Percentiles rank a stretch among this genome's conserved stretches.
Conservation (phyloP, 2,888 invertebrate species). For the Meteorus colon region DNA sequence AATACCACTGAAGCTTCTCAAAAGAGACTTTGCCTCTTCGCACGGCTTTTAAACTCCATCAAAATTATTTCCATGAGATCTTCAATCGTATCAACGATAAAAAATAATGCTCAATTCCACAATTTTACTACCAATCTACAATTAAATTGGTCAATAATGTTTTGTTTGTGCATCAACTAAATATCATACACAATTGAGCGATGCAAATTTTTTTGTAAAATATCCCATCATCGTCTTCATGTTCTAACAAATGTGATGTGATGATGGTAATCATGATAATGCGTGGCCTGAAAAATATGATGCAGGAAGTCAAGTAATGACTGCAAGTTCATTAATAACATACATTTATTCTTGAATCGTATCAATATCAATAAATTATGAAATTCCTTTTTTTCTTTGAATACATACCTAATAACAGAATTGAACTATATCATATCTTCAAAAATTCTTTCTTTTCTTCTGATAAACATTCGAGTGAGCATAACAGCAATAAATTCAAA, state of each 20-base stretch:
- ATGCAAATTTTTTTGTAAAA: constrained; percentile 46
- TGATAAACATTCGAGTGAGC: not conserved
- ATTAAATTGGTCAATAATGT: not conserved
- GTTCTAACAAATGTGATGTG: not conserved
- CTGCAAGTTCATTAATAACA: not conserved
- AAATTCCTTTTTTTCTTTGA: not conserved
- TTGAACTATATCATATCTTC: not conserved
- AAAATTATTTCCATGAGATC: constrained; percentile 60
- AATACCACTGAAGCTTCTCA: constrained; percentile 69
- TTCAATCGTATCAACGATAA: not conserved
- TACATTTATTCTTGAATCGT: not conserved
- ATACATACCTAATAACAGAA: not conserved
- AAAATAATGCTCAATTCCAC: not conserved
- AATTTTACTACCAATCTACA: constrained; percentile 18
- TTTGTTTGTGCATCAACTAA: constrained; percentile 65
- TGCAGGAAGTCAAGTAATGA: not conserved
- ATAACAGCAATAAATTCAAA: not conserved
- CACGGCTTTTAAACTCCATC: constrained; percentile 66
- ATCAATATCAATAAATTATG: not conserved
- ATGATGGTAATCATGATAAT: not conserved
- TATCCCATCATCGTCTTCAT: not conserved
- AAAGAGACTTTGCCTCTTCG: constrained; percentile 67
- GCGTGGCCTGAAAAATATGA: not conserved
- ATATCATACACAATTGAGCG: constrained; percentile 57
- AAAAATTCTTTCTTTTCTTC: not conserved